Percentiles rank a stretch among this genome's conserved stretches.
Conservation (phyloP, 92 coral and sea anemone genomes). For the Micromussa lordhowensis region DNA sequence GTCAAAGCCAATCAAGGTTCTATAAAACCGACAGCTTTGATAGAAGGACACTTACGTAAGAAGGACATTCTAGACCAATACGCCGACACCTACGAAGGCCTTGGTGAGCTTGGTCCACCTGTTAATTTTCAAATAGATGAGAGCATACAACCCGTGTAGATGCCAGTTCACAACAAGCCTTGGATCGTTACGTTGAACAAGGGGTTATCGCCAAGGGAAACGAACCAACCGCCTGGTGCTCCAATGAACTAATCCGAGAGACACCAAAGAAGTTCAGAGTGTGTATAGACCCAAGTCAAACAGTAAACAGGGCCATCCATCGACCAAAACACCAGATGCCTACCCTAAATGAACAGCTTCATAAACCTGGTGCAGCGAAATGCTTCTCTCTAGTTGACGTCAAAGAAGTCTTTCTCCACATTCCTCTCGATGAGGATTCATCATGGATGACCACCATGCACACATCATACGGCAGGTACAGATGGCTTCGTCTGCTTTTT, state of each 20-base stretch:
- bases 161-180: constrained; percentile 53
- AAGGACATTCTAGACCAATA: constrained; percentile 32
- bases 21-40: neutral
- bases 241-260: constrained; percentile 50
- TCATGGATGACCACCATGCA: constrained; percentile 68
- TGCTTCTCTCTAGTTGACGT: constrained; percentile 45
- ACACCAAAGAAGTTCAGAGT: constrained; percentile 59
- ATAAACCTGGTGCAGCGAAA: constrained; percentile 26
- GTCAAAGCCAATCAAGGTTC: constrained; percentile 18
- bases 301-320: constrained; percentile 58
- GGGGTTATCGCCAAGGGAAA: constrained; percentile 43
- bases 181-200: constrained; percentile 36
- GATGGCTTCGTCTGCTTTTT: constrained; percentile 63
- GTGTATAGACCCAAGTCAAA: constrained; percentile 39
- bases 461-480: constrained; percentile 64
- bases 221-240: constrained; percentile 65
- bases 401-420: constrained; percentile 42
- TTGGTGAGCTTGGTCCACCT: constrained; percentile 52
- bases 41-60: constrained; percentile 16
- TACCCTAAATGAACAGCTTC: constrained; percentile 50
- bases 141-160: constrained; percentile 45
- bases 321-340: constrained; percentile 47
- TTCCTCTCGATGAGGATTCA: constrained; percentile 57
- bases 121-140: constrained; percentile 49
- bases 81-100: constrained; percentile 43